Evolutionary conservation across 2,113 vertebrate species (phyloP).

Genomic region (Syngnathus typhle): DNA sequence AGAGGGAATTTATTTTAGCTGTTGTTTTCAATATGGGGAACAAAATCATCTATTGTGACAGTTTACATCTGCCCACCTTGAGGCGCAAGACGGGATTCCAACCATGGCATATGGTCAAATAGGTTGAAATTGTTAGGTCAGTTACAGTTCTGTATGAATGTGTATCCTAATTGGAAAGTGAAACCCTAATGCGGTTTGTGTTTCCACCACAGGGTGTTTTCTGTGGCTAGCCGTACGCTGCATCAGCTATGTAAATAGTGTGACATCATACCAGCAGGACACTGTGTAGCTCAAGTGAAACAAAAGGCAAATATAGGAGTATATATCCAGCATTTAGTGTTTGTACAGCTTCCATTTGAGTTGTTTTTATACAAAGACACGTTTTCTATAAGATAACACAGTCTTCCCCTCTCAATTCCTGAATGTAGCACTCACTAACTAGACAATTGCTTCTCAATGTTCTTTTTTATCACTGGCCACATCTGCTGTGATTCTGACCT

Average conservation of each 20-base stretch:
- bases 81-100: background rate
- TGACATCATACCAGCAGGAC: constrained; percentile 8
- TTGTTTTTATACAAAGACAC: background rate
- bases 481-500: constrained; percentile 22
- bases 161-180: background rate
- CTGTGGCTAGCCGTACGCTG: background rate
- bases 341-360: background rate
- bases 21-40: constrained; percentile 20
- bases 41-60: constrained; percentile 21
- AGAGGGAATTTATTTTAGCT: constrained; percentile 14
- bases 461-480: constrained; percentile 22
- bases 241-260: constrained; percentile 5
- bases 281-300: background rate
- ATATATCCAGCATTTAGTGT: background rate
- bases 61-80: constrained; percentile 41
- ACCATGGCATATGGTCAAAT: constrained; percentile 10
- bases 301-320: background rate
- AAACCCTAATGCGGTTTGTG: background rate
- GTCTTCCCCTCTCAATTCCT: background rate
- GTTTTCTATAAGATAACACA: background rate
- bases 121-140: background rate
- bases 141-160: background rate
- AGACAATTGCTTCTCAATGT: constrained; percentile 12
- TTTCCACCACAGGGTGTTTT: constrained; percentile 1
- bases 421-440: constrained; percentile 15